phyloP scores from a whole-genome alignment of 1,140 invertebrate genomes.

The Diprion similis region DNA sequence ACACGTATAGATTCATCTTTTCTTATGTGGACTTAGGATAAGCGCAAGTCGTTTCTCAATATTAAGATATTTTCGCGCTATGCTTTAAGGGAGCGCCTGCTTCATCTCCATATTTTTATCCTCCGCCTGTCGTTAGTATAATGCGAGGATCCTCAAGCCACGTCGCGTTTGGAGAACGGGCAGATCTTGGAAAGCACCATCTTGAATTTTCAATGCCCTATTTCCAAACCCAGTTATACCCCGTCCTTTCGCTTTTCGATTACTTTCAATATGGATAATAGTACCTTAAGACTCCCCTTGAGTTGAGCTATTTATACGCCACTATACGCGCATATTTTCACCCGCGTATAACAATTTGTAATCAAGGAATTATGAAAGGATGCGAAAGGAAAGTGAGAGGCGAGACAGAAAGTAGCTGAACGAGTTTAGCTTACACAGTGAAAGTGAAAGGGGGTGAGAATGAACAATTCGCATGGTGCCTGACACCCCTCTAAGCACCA shows the following conservation, averaged over 20 bases:
- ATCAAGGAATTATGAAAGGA: not conserved
- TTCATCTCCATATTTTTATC: slow-evolving; percentile 28
- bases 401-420: not conserved
- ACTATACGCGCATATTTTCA: slow-evolving; percentile 11
- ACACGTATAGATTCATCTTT: slow-evolving; percentile 36
- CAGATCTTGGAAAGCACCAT: slow-evolving; percentile 25
- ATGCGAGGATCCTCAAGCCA: slow-evolving; percentile 24
- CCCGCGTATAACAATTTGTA: not conserved
- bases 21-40: slow-evolving; percentile 30
- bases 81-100: not conserved
- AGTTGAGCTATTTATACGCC: slow-evolving; percentile 33
- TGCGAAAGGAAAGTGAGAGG: not conserved
- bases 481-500: not conserved
- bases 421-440: no score
- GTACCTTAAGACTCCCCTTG: not conserved
- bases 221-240: not conserved
- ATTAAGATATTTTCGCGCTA: slow-evolving; percentile 31
- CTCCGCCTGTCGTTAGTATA: slow-evolving; percentile 27
- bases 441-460: not conserved
- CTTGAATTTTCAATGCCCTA: slow-evolving; percentile 13
- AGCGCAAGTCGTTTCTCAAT: slow-evolving; percentile 36
- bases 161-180: slow-evolving; percentile 23
- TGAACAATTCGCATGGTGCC: not conserved
- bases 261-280: not conserved
- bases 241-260: not conserved